Percentiles rank a stretch among this genome's conserved stretches.
Evolutionary conservation across 2,113 vertebrate species (phyloP).

Genomic region (Anolis carolinensis): DNA sequence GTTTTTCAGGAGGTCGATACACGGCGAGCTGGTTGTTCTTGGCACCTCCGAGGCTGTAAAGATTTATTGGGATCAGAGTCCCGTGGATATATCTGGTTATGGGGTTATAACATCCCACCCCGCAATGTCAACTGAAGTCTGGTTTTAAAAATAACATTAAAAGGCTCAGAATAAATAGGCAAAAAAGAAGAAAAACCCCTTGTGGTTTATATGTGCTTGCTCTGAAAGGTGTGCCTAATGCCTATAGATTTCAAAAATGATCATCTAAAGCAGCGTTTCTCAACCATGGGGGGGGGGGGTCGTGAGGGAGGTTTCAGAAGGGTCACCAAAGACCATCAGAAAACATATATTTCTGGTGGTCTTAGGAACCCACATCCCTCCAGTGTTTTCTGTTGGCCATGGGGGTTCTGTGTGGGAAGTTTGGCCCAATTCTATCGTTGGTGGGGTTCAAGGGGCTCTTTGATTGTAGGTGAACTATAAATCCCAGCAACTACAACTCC

Average conservation of each 20-base stretch:
- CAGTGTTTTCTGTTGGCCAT: no score
- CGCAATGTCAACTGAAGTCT: neutral
- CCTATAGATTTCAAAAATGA: neutral
- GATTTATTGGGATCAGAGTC: slow-evolving; percentile 9
- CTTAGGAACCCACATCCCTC: no score
- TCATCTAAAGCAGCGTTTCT: no score
- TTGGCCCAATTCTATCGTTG: no score
- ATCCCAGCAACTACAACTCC: no score
- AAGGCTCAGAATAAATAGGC: slow-evolving; percentile 37
- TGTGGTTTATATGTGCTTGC: neutral
- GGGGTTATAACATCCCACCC: slow-evolving; percentile 11
- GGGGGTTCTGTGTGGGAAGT: no score
- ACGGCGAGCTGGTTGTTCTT: neutral
- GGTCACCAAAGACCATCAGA: no score
- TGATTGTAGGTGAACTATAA: no score
- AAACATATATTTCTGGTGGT: no score
- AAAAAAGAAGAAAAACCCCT: neutral
- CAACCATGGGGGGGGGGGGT: no score
- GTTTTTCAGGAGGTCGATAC: neutral
- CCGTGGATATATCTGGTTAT: neutral
- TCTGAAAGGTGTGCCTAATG: neutral
- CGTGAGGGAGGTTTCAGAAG: no score
- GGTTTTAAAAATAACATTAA: slow-evolving; percentile 12
- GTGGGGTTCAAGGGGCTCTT: no score
- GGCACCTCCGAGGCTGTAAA: neutral